phyloP scores from a whole-genome alignment of 2,888 invertebrate species.

The Drosophila planitibia region DNA sequence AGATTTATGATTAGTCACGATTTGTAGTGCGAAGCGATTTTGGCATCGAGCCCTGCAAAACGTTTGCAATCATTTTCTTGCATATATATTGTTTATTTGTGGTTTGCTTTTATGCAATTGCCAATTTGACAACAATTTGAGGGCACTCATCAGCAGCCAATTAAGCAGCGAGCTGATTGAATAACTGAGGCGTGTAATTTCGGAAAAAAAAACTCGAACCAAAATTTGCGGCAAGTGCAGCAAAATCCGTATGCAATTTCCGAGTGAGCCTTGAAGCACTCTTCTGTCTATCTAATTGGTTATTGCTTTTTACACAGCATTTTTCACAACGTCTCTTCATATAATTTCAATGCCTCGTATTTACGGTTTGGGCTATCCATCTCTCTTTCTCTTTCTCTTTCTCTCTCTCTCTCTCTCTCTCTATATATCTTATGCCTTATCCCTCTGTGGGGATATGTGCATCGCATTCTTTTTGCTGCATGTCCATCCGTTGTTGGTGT shows the following conservation, averaged over 20 bases:
- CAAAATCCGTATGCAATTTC: conserved; percentile 31
- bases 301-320: neutral
- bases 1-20: conserved; percentile 81
- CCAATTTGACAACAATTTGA: conserved; percentile 16
- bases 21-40: conserved; percentile 53
- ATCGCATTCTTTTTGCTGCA: conserved; percentile 14
- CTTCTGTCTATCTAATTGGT: neutral
- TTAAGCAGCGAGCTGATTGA: conserved; percentile 66
- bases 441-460: conserved; percentile 1
- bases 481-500: conserved; percentile 43
- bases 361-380: conserved; percentile 47
- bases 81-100: neutral
- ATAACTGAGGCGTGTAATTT: conserved; percentile 48
- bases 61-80: conserved; percentile 39
- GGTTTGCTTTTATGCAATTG: conserved; percentile 29
- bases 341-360: conserved; percentile 76
- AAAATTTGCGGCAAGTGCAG: conserved; percentile 26
- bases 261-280: conserved; percentile 17
- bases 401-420: neutral
- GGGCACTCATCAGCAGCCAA: conserved; percentile 63
- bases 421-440: neutral
- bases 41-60: conserved; percentile 33
- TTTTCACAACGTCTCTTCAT: conserved; percentile 51
- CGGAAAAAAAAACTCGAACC: neutral
- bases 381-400: conserved; percentile 10